phyloP scores from a whole-genome alignment of 2,797 vertebrate species.

The Acipenser ruthenus region DNA sequence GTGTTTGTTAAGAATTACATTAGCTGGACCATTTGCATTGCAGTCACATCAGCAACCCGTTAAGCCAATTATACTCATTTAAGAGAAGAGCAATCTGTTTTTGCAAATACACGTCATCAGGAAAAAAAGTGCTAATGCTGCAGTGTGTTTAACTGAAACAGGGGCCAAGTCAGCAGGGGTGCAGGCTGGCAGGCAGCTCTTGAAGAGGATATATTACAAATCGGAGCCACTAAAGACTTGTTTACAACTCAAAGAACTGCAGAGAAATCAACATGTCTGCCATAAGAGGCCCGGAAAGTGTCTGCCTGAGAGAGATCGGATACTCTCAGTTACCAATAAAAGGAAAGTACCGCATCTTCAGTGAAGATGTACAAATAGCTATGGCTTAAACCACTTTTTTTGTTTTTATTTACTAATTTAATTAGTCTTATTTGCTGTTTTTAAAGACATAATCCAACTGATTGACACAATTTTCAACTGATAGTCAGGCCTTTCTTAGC shows the following conservation, averaged over 20 bases:
- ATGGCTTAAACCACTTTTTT: too few species aligned
- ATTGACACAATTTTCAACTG: too few species aligned
- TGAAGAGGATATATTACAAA: background rate
- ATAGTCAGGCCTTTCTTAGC: too few species aligned
- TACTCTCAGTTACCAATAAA: too few species aligned
- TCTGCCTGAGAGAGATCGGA: too few species aligned
- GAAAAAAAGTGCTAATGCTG: background rate
- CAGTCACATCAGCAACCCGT: background rate
- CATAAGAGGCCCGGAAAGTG: background rate
- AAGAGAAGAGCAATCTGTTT: slow-evolving; percentile 3
- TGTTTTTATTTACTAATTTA: too few species aligned
- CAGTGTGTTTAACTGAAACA: background rate
- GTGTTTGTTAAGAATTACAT: background rate
- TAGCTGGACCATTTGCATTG: background rate
- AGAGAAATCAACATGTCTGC: background rate
- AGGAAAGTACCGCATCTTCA: too few species aligned
- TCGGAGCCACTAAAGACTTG: background rate
- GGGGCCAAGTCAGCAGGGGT: background rate
- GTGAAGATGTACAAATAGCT: too few species aligned
- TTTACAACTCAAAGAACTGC: background rate
- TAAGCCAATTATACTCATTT: slow-evolving; percentile 3
- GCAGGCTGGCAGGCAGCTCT: background rate
- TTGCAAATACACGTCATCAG: background rate
- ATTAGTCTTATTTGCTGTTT: too few species aligned
- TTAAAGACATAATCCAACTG: too few species aligned